Evolutionary conservation across 1,140 invertebrate species (phyloP).

Genomic region (Nephotettix cincticeps): DNA sequence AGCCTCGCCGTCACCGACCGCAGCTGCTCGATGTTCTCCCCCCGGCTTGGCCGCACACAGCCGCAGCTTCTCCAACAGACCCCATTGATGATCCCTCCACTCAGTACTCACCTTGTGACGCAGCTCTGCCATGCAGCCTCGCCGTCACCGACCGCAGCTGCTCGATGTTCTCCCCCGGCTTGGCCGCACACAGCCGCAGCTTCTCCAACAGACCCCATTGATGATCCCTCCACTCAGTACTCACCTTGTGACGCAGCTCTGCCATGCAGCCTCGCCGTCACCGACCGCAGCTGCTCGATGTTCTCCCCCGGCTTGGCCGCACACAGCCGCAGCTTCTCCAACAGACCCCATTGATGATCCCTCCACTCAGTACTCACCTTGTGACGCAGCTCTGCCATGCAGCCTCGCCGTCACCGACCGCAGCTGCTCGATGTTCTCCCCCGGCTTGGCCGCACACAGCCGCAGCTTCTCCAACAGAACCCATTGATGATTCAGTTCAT

Average conservation of each 20-base stretch:
- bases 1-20: constrained; percentile 49
- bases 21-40: constrained; percentile 53
- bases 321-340: constrained; percentile 45
- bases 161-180: constrained; percentile 47
- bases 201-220: no score
- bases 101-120: constrained; percentile 31
- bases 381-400: constrained; percentile 39
- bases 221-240: neutral
- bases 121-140: constrained; percentile 43
- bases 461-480: no score
- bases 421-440: constrained; percentile 53
- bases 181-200: no score
- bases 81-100: constrained; percentile 39
- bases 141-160: constrained; percentile 50
- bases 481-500: constrained; percentile 25
- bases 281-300: constrained; percentile 51
- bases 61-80: constrained; percentile 47
- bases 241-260: constrained; percentile 35
- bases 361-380: constrained; percentile 39
- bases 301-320: constrained; percentile 43
- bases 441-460: no score
- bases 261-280: constrained; percentile 47
- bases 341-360: constrained; percentile 46
- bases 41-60: constrained; percentile 3
- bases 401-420: constrained; percentile 49